Base-by-base conservation (phyloP, 2,888 invertebrate species). In the Zaprionus obscuricornis region DNA sequence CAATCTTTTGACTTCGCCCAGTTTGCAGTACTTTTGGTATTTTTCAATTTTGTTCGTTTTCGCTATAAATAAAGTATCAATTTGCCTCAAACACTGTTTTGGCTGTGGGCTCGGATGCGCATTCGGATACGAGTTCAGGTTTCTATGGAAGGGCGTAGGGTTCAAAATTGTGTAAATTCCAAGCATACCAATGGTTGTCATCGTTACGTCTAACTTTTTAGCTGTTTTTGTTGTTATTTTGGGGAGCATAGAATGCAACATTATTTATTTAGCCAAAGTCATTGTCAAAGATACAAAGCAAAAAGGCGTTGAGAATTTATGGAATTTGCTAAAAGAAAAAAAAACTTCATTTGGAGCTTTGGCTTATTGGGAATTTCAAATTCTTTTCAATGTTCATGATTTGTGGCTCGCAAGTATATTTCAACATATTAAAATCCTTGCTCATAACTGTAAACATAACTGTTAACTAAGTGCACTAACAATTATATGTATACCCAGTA, bases 11-110 rank as follows among this genome's bases (percentile, higher is more conserved):
- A 49, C 74, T 66, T 69, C 69, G 42, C 66, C 66, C 75, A 51
- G 51, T 47, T 55, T 24, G 50, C 54, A 51, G 50, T 52, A 51
- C 34, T 52, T 64, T 67, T 63, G 54, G 59, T 73, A 65, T 73
- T 72, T 72, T 73, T 46, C 65, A 74, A 74, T 77, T 74, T 77
- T 34, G 52, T 63, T 43, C 29, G 49, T 45, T 70, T 71, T 67
- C 45, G 58, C 81, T 76, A 79, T 79, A 77, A 79, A 76, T 83
- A 83, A 76, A 67, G 56, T 68, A 65, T 64, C 68, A 66, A 72
- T 66, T 79, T 75, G 57, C 42, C 52, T 34, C 31, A 49, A 43
- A 14, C n/a, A n/a, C 55, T 18, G 36, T 42, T 50, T 55, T 13
- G 40, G n/a, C n/a, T n/a, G n/a, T n/a, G n/a, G n/a, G n/a, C n/a